Base-by-base conservation (phyloP, 2,888 invertebrate species). In the Plebejus anna region DNA sequence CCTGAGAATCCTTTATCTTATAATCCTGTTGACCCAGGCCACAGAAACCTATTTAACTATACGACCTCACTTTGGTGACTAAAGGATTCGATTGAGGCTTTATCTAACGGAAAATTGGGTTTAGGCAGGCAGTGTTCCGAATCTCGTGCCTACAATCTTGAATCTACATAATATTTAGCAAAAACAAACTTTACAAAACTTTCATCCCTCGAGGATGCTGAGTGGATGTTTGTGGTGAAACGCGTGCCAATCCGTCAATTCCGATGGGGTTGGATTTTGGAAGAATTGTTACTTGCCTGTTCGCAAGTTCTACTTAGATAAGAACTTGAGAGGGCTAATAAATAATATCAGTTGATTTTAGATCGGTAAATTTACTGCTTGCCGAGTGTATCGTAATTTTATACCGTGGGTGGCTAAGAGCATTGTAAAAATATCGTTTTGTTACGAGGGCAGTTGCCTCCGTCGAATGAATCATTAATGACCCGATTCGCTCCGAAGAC, bases 381-480 rank as follows among this genome's bases (percentile, higher is more conserved):
- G 22, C 11, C 16, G 28, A 66, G 32, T 66, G 11, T 66, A 72
- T 42, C 11, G 72, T 72, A 47, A 47, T 47, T 47, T 47, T 72
- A 72, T 42, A 72, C 72, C 22, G 36, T 42, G 11, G 42, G 55
- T 73, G 55, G 47, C 28, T 72, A 72, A 72, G 73, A 73, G 32
- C 42, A 42, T 73, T 51, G 73, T 73, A 73, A 73, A 73, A 73
- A 73, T 73, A 72, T 72, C 47, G 72, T 38, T 42, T 28, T 38
- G 38, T 47, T 47, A 47, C 72, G 72, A 47, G 28, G 72, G 22
- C 16, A 22, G 38, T 42, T 28, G 72, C 28, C 61, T 61, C 61
- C 61, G 61, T 11, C 51, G 73, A 76, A 75, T 76, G 78, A 75
- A 77, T 77, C 75, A 70, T 9, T 75, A 42, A 66, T 57, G 76